Evolutionary conservation across 1,140 invertebrate species (phyloP), one percentile per base, ranked within the genome.

Genomic region (Xylocopa sonorina): DNA sequence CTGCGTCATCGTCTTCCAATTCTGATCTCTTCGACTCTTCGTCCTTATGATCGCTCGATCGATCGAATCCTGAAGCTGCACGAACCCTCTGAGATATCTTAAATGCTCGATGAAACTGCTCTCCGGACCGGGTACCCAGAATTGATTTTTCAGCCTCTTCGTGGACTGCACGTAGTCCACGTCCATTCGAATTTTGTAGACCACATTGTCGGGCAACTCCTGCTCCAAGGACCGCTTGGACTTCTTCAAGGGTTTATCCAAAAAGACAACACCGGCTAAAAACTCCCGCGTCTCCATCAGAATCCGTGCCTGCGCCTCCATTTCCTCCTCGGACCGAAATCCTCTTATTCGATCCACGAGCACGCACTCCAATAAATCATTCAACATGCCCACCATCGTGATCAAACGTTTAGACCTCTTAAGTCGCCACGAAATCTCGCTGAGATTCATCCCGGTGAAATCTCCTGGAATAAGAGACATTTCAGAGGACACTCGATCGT

Each of bases 121-220:
- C 76, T 95, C 94, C 0, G 95, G 95, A 0, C 95, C 95, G 0
- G 95, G 95, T 21, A 94, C 94, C 95, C 95, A 96, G 64, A 95
- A 94, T 68, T 93, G 94, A 81, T 93, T 95, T 89, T 91, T 94
- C 50, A 94, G 87, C 91, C 93, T 93, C 21, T 90, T 93, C 0
- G 95, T 95, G 0, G 95, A 94, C 16, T 95, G 95, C 3, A 94
- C 94, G 79, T 95, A 95, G 71, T 96, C 95, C 18, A 95, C 94
- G 83, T 95, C 95, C 95, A 95, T 95, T 68, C 95, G 93, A 51
- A 96, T 94, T 85, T 95, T 95, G 81, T 96, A 95, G 29, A 92
- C 88, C 0, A 94, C 87, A 76, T 94, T 90, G 7, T 90, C 71
- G 0, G 92, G 88, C 1, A 92, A 73, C 4, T 89, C 84, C 24